A percentile compares a stretch with the other conserved stretches of the same genome.
Evolutionary conservation across 2,888 invertebrate genomes (phyloP).

Genomic region (Nycteola revayana): DNA sequence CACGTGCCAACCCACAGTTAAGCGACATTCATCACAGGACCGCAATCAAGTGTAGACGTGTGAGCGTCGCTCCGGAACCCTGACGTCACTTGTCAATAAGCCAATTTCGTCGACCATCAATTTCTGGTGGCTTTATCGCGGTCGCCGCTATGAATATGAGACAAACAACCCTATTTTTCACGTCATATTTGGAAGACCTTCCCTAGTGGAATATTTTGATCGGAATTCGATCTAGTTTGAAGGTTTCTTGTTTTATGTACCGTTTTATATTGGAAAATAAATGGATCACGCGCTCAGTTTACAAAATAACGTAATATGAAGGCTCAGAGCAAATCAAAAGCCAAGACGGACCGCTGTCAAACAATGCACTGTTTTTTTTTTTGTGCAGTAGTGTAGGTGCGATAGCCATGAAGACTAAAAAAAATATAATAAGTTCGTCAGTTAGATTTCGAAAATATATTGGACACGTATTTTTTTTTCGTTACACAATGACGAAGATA

Average conservation of each 20-base stretch:
- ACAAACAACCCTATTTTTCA: conserved; percentile 42
- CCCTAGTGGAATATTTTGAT: conserved; percentile 15
- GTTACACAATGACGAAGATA: too few relatives aligned
- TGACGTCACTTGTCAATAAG: conserved; percentile 50
- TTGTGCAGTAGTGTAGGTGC: too few relatives aligned
- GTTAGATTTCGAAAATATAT: too few relatives aligned
- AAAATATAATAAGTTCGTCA: too few relatives aligned
- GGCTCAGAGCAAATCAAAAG: too few relatives aligned
- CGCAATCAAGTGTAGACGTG: conserved; percentile 27
- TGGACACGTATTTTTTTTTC: too few relatives aligned
- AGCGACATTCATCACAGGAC: conserved; percentile 39
- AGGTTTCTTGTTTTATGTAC: conserved; percentile 10
- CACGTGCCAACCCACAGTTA: conserved; percentile 21
- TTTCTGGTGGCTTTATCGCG: conserved; percentile 46
- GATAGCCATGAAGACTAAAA: too few relatives aligned
- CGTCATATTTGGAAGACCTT: conserved; percentile 25
- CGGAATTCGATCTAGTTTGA: conserved; percentile 7
- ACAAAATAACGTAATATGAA: too few relatives aligned
- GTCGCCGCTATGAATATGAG: conserved; percentile 37
- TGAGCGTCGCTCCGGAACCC: conserved; percentile 33
- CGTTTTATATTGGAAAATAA: too few relatives aligned
- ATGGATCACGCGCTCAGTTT: too few relatives aligned
- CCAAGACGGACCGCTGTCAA: too few relatives aligned
- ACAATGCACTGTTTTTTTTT: too few relatives aligned
- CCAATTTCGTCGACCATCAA: conserved; percentile 47